Evolutionary conservation across 2,888 invertebrate genomes (phyloP).

Genomic region (Sthenelais limicola): DNA sequence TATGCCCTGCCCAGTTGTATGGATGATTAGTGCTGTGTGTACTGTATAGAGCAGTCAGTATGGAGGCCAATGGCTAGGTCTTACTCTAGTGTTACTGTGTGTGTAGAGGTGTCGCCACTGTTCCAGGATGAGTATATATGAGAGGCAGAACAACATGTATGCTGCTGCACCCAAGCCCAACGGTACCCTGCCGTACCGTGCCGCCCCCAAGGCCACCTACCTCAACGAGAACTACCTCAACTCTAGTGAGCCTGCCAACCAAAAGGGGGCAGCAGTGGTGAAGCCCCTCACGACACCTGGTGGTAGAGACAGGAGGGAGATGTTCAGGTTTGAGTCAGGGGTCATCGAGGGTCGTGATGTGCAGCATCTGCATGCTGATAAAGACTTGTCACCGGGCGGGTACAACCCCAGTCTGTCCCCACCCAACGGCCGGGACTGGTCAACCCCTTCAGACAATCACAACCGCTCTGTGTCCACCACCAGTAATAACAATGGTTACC

Average conservation of each 20-base stretch:
- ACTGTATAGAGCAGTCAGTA: too few relatives aligned
- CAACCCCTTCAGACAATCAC: background rate
- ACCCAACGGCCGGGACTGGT: slow-evolving; percentile 20
- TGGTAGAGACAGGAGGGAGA: background rate
- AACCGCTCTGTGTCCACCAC: slow-evolving; percentile 23
- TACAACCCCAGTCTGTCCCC: too few relatives aligned
- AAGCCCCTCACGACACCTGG: background rate
- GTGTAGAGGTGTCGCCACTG: too few relatives aligned
- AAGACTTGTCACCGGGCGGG: slow-evolving; percentile 14
- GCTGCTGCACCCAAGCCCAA: too few relatives aligned
- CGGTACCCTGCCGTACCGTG: slow-evolving; percentile 5
- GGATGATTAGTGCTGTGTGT: too few relatives aligned
- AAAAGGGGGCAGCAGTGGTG: background rate
- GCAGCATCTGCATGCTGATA: background rate
- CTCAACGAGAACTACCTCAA: slow-evolving; percentile 23
- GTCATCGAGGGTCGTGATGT: slow-evolving; percentile 7
- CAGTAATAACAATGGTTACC: slow-evolving; percentile 28
- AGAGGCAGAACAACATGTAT: too few relatives aligned
- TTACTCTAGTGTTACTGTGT: too few relatives aligned
- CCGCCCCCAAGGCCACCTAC: slow-evolving; percentile 24
- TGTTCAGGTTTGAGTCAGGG: slow-evolving; percentile 13
- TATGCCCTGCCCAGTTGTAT: too few relatives aligned
- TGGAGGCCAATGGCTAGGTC: too few relatives aligned
- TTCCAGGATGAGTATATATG: too few relatives aligned
- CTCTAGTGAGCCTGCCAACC: background rate